phyloP scores from a whole-genome alignment of 2,113 vertebrate species.

The Rhynchomys soricoides region DNA sequence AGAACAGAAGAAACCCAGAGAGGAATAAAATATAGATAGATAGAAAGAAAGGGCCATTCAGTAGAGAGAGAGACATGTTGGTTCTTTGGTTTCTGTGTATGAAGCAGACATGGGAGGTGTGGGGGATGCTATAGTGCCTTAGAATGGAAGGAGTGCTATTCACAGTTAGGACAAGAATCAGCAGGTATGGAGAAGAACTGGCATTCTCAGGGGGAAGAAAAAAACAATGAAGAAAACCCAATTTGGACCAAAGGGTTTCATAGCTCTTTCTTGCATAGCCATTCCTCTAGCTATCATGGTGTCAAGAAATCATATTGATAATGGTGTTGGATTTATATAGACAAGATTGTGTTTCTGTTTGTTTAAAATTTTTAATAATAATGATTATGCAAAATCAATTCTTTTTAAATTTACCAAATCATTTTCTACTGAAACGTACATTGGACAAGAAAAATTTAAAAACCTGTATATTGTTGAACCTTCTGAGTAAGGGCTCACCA shows the following conservation, averaged over 20 bases:
- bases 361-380: constrained; percentile 29
- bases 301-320: background rate
- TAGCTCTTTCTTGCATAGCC: background rate
- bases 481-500: constrained; percentile 44
- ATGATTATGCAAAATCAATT: constrained; percentile 23
- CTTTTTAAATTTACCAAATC: background rate
- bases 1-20: background rate
- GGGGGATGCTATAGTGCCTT: rapidly evolving
- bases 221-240: background rate
- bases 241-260: background rate
- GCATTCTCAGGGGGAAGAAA: rapidly evolving
- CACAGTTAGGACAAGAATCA: background rate
- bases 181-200: background rate
- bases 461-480: constrained; percentile 4
- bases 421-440: constrained; percentile 19
- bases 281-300: background rate
- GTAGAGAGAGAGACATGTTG: background rate
- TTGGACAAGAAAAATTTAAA: background rate
- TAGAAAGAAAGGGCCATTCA: background rate
- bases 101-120: background rate
- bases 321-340: background rate
- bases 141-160: background rate
- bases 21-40: background rate
- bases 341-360: background rate
- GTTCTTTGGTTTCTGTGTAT: background rate